Conservation (phyloP, 1,140 invertebrate species). For the Zaprionus tsacasi region DNA sequence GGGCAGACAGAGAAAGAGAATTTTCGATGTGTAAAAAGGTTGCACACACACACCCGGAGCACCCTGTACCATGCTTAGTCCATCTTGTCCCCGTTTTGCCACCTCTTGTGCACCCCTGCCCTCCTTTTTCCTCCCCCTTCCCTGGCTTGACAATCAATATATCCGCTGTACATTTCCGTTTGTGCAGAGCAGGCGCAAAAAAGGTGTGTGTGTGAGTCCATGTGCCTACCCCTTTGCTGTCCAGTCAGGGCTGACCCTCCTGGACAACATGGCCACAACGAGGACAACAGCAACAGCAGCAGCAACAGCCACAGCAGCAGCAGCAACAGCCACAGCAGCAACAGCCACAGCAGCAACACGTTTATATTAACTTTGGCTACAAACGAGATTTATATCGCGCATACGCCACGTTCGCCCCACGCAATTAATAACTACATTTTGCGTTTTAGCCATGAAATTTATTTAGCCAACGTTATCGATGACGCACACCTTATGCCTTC, state of each 20-base stretch:
- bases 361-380: constrained; percentile 3
- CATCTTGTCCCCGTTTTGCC: no score
- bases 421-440: constrained; percentile 7
- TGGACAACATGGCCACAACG: constrained; percentile 1
- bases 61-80: no score
- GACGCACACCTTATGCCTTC: background rate
- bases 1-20: no score
- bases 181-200: constrained; percentile 47
- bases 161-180: constrained; percentile 80
- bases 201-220: constrained; percentile 49
- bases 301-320: no score
- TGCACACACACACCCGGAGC: background rate
- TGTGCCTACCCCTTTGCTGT: background rate
- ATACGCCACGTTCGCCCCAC: background rate
- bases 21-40: constrained; percentile 19
- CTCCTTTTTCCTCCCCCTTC: background rate
- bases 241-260: background rate
- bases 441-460: background rate
- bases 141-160: constrained; percentile 72
- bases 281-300: background rate
- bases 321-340: no score
- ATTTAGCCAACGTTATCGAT: background rate
- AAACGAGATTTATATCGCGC: constrained; percentile 8
- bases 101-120: background rate
- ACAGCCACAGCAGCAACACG: constrained; percentile 2